phyloP scores from a whole-genome alignment of 2,113 vertebrate genomes.

The Peucedramus taeniatus region DNA sequence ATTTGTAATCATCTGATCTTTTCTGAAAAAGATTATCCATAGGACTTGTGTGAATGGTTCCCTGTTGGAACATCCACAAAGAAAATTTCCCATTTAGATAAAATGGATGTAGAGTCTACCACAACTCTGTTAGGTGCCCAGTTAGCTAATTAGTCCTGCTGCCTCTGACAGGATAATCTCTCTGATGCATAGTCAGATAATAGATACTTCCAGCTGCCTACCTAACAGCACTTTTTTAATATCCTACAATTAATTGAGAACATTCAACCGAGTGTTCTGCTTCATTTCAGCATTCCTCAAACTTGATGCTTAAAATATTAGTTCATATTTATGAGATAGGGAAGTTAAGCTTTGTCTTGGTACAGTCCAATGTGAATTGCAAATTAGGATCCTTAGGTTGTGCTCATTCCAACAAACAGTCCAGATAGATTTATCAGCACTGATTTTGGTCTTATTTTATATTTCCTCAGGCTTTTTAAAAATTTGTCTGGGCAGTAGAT shows the following conservation, averaged over 20 bases:
- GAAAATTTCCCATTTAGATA: background rate
- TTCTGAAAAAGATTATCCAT: background rate
- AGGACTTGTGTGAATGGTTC: background rate
- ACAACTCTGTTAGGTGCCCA: background rate
- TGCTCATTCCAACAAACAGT: background rate
- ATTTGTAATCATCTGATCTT: background rate
- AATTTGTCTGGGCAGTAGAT: background rate
- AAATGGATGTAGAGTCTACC: background rate
- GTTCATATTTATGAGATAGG: background rate
- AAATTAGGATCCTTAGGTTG: background rate
- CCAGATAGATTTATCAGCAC: background rate
- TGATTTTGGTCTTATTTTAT: background rate
- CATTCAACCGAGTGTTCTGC: background rate
- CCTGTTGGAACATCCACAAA: background rate
- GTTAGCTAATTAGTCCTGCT: background rate
- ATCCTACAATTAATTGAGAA: background rate
- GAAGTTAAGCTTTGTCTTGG: background rate
- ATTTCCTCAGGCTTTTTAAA: background rate
- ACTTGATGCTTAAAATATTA: background rate
- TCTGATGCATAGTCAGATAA: background rate
- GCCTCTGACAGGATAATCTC: background rate
- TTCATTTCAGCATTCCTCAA: background rate
- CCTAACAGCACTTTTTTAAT: background rate
- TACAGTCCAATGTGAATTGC: background rate
- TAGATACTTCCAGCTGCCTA: background rate